A percentile compares a stretch with the other conserved stretches of the same genome.
phyloP scores from a whole-genome alignment of 2,888 invertebrate genomes.

The Scaeva pyrastri region DNA sequence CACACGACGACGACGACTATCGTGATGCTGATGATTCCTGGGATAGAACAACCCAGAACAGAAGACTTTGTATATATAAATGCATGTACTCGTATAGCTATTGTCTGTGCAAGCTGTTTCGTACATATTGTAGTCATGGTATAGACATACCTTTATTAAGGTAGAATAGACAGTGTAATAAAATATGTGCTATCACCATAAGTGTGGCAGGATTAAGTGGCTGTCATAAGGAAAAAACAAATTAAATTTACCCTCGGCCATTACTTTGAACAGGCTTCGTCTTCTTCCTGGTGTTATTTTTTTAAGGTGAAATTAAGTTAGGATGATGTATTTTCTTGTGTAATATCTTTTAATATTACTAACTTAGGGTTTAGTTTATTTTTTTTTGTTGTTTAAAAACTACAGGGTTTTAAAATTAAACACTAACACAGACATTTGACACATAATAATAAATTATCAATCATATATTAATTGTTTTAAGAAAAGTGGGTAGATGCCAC shows the following conservation, averaged over 20 bases:
- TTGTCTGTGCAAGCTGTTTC: no score
- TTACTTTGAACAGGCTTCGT: background rate
- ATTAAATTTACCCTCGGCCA: constrained; percentile 28
- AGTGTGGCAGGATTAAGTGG: constrained; percentile 57
- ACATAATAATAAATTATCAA: no score
- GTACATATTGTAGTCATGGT: no score
- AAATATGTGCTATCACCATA: constrained; percentile 42
- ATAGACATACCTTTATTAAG: no score
- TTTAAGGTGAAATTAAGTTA: background rate
- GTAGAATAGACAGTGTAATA: background rate
- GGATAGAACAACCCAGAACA: background rate
- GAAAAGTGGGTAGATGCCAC: no score
- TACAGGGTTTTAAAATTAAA: no score
- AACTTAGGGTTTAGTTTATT: background rate
- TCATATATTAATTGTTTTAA: no score
- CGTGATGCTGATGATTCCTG: background rate
- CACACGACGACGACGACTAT: no score
- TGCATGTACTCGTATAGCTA: no score
- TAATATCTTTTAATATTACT: background rate
- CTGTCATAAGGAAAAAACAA: constrained; percentile 48
- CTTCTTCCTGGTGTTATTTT: background rate
- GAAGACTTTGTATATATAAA: background rate
- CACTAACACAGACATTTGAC: no score
- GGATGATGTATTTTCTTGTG: background rate
- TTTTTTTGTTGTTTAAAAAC: no score